These are phyloP conservation scores for Papilio glaucus DNA, from an alignment of 1,140 invertebrate genomes.

Conservation along the genomic window DNA sequence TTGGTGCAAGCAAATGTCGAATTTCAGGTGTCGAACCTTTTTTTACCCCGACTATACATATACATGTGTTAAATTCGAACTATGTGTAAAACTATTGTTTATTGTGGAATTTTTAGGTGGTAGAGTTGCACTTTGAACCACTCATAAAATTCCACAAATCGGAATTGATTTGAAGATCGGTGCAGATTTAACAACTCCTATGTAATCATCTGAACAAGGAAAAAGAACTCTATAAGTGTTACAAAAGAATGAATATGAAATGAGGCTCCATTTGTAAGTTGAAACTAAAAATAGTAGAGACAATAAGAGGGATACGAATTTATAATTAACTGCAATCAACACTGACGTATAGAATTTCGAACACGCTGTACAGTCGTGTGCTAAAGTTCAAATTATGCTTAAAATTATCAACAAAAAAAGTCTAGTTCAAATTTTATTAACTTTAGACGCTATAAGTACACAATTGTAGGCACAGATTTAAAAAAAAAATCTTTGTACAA, in stretches of 20 bases:
- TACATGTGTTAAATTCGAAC: background rate
- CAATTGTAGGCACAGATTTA: too few relatives aligned
- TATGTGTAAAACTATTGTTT: too few relatives aligned
- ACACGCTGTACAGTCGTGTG: constrained; percentile 60
- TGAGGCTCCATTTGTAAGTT: constrained; percentile 33
- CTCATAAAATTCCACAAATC: constrained; percentile 69
- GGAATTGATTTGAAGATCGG: constrained; percentile 71
- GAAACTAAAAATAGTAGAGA: constrained; percentile 66
- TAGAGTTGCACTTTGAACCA: background rate
- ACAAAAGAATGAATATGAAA: constrained; percentile 30
- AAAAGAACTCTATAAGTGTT: constrained; percentile 45
- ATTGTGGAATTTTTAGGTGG: background rate
- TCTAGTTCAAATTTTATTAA: too few relatives aligned
- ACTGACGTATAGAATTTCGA: constrained; percentile 81
- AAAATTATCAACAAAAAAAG: too few relatives aligned
- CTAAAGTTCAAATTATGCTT: too few relatives aligned
- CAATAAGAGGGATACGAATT: constrained; percentile 79
- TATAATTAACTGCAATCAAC: constrained; percentile 84
- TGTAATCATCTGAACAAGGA: constrained; percentile 37
- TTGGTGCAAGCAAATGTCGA: too few relatives aligned
- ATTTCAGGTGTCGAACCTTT: too few relatives aligned
- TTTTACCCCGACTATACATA: too few relatives aligned
- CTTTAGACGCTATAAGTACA: too few relatives aligned
- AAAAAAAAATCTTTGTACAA: too few relatives aligned
- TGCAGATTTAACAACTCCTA: constrained; percentile 68